Conservation (phyloP, 1,140 invertebrate genomes). For the Chymomyza costata region DNA sequence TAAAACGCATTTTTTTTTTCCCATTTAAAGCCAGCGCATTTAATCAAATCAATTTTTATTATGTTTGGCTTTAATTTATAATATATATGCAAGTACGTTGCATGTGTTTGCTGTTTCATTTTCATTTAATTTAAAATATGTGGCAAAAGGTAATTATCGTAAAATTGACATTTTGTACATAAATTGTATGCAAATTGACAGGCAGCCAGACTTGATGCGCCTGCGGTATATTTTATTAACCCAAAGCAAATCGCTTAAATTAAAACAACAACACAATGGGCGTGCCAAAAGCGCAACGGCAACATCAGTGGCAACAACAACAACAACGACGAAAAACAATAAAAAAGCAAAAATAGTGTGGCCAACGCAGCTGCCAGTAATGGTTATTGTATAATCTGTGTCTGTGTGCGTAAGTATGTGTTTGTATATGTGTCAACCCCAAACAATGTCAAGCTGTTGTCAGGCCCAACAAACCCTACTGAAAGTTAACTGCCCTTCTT, state of each 20-base stretch:
- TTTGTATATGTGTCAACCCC: slow-evolving; percentile 7
- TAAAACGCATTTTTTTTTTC: too few relatives aligned
- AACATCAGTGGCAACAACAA: slow-evolving; percentile 30
- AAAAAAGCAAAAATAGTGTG: slow-evolving; percentile 73
- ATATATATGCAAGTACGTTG: too few relatives aligned
- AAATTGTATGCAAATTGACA: slow-evolving; percentile 11
- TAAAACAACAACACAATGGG: slow-evolving; percentile 50
- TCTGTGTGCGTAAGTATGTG: slow-evolving; percentile 8
- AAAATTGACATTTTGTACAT: slow-evolving; percentile 38
- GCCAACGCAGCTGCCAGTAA: slow-evolving; percentile 60
- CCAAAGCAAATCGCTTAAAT: slow-evolving; percentile 63
- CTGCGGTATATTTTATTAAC: slow-evolving; percentile 45
- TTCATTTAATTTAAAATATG: too few relatives aligned
- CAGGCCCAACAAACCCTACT: slow-evolving; percentile 33
- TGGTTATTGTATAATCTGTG: slow-evolving; percentile 52
- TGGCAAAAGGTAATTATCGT: too few relatives aligned
- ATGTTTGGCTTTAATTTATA: too few relatives aligned
- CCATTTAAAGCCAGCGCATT: too few relatives aligned
- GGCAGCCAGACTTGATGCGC: slow-evolving; percentile 16
- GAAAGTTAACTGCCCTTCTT: too few relatives aligned
- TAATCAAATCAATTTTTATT: too few relatives aligned
- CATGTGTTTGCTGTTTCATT: too few relatives aligned
- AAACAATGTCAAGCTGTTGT: background rate
- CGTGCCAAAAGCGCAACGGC: background rate
- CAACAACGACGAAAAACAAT: too few relatives aligned